A percentile compares a stretch with the other conserved stretches of the same genome.
Evolutionary conservation across 1,140 invertebrate species (phyloP).

Genomic region (Sinonovacula constricta): DNA sequence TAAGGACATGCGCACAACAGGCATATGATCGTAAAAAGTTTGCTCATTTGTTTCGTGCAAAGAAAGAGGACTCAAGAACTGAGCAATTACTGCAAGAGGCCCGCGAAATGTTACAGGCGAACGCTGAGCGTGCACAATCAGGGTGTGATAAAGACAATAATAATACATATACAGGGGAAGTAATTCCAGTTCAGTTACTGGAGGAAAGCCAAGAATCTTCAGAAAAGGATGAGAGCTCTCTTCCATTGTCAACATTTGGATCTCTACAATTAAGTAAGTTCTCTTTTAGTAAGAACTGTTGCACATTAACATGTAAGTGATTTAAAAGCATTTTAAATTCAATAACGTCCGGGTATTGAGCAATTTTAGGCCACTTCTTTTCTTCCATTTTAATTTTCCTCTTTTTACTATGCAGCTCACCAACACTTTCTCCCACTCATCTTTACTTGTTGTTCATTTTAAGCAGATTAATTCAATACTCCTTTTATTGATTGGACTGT

Average conservation of each 20-base stretch:
- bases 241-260: constrained; percentile 44
- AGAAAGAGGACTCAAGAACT: constrained; percentile 53
- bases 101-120: constrained; percentile 53
- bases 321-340: no score
- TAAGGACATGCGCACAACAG: constrained; percentile 62
- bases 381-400: no score
- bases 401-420: no score
- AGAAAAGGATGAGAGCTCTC: constrained; percentile 35
- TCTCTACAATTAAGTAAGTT: constrained; percentile 52
- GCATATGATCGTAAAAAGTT: constrained; percentile 65
- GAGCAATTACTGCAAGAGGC: constrained; percentile 61
- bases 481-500: no score
- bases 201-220: not conserved
- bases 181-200: constrained; percentile 65
- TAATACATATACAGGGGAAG: constrained; percentile 61
- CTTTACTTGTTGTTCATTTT: no score
- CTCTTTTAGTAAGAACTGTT: no score
- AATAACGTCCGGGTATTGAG: no score
- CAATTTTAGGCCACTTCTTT: no score
- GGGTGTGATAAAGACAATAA: constrained; percentile 29
- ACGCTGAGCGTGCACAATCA: constrained; percentile 44
- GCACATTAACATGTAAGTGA: no score
- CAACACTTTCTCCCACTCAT: no score
- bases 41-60: constrained; percentile 65
- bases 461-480: no score